Evolutionary conservation across 2,888 invertebrate species (phyloP).

Genomic region (Acronicta alni): DNA sequence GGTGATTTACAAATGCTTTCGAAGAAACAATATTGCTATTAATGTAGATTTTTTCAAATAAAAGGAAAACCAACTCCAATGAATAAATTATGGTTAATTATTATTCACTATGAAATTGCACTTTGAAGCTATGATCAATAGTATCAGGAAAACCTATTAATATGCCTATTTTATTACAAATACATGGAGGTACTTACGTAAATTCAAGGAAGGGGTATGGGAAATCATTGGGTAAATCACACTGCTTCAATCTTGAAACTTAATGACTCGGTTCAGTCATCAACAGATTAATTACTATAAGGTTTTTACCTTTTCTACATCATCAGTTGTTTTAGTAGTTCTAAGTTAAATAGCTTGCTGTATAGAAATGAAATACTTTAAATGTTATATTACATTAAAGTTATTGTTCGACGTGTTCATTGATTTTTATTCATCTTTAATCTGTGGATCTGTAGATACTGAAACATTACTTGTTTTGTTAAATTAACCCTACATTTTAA

Average conservation of each 20-base stretch:
- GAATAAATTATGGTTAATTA: slow-evolving; percentile 38
- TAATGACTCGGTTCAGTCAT: background rate
- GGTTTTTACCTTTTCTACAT: too few relatives aligned
- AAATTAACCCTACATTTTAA: too few relatives aligned
- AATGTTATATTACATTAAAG: too few relatives aligned
- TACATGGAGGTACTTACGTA: slow-evolving; percentile 2
- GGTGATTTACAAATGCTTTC: slow-evolving; percentile 20
- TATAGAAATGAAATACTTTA: too few relatives aligned
- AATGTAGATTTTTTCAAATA: slow-evolving; percentile 33
- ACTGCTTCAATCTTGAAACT: background rate
- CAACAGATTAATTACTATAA: background rate
- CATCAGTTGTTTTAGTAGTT: too few relatives aligned
- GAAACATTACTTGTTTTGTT: too few relatives aligned
- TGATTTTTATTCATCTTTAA: too few relatives aligned
- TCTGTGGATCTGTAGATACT: too few relatives aligned
- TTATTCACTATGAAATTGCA: slow-evolving; percentile 22
- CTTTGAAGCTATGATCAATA: slow-evolving; percentile 11
- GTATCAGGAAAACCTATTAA: slow-evolving; percentile 33
- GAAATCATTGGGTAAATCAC: background rate
- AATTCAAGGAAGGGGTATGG: background rate
- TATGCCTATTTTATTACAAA: slow-evolving; percentile 8
- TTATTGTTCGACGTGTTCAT: too few relatives aligned
- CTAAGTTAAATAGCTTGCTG: too few relatives aligned
- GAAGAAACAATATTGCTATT: slow-evolving; percentile 32
- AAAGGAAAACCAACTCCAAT: slow-evolving; percentile 49